phyloP scores from a whole-genome alignment of 2,888 invertebrate genomes.

The Ennomos fuscantarius region DNA sequence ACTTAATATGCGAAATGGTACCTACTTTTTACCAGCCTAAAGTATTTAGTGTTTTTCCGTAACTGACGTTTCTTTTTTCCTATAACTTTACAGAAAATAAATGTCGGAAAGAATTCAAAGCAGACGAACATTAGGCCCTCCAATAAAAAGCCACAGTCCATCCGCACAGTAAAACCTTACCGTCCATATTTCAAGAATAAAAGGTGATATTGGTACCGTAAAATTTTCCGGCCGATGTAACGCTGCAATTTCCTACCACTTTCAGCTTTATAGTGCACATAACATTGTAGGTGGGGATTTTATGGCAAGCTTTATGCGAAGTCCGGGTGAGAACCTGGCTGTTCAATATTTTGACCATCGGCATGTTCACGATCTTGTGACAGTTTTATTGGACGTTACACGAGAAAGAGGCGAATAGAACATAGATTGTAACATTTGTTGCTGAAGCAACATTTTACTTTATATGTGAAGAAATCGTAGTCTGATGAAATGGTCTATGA shows the following conservation, averaged over 20 bases:
- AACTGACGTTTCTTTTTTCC: too few species aligned
- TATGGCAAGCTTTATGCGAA: constrained; percentile 36
- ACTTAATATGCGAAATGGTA: too few species aligned
- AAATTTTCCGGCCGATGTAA: constrained; percentile 29
- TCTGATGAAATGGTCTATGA: too few species aligned
- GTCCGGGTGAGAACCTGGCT: constrained; percentile 17
- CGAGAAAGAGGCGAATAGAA: too few species aligned
- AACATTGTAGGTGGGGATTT: constrained; percentile 38
- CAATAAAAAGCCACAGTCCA: constrained; percentile 12
- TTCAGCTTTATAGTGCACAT: constrained; percentile 35
- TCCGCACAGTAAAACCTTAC: constrained; percentile 12
- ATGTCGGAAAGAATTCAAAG: too few species aligned
- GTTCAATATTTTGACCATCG: constrained; percentile 26
- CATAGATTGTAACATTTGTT: too few species aligned
- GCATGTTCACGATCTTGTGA: constrained; percentile 16
- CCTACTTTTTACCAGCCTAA: too few species aligned
- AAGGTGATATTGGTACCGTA: constrained; percentile 26
- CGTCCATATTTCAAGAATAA: constrained; percentile 27
- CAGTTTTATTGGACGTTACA: constrained; percentile 11
- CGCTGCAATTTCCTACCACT: constrained; percentile 31
- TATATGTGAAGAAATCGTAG: too few species aligned
- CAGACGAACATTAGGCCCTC: not conserved
- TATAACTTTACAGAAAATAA: too few species aligned
- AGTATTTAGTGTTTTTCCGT: too few species aligned
- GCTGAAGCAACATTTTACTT: too few species aligned